Percentiles rank a stretch among this genome's conserved stretches.
phyloP scores from a whole-genome alignment of 2,888 invertebrate species.

The Allygus modestus region DNA sequence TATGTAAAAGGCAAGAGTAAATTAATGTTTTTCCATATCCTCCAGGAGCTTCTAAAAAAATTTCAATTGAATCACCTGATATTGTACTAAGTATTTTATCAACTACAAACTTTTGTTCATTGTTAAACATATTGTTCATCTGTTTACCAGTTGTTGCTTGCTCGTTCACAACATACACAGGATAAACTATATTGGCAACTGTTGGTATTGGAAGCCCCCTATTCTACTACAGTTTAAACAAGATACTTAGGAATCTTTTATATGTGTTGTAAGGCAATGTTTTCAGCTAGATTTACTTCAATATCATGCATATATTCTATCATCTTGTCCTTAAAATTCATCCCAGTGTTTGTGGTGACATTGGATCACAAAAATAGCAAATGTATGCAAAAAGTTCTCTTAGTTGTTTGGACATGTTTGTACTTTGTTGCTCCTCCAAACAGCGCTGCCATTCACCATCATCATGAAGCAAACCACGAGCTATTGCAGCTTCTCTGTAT shows the following conservation, averaged over 20 bases:
- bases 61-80: background rate
- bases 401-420: too few relatives aligned
- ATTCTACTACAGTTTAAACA: background rate
- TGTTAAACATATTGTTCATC: background rate
- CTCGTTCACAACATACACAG: background rate
- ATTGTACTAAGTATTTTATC: background rate
- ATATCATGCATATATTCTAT: too few relatives aligned
- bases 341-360: too few relatives aligned
- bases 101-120: slow-evolving; percentile 7
- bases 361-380: slow-evolving; percentile 44
- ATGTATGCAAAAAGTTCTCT: too few relatives aligned
- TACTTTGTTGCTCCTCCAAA: too few relatives aligned
- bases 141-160: background rate
- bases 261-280: background rate
- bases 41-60: slow-evolving; percentile 47
- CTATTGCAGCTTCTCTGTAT: too few relatives aligned
- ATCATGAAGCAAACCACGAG: too few relatives aligned
- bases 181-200: background rate
- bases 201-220: slow-evolving; percentile 3
- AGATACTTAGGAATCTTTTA: background rate
- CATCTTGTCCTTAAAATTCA: too few relatives aligned
- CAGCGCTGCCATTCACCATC: too few relatives aligned
- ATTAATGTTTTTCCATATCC: too few relatives aligned
- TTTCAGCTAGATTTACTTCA: background rate
- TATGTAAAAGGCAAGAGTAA: too few relatives aligned